Conservation (phyloP, 2,888 invertebrate species). For the Dynastes tityus region DNA sequence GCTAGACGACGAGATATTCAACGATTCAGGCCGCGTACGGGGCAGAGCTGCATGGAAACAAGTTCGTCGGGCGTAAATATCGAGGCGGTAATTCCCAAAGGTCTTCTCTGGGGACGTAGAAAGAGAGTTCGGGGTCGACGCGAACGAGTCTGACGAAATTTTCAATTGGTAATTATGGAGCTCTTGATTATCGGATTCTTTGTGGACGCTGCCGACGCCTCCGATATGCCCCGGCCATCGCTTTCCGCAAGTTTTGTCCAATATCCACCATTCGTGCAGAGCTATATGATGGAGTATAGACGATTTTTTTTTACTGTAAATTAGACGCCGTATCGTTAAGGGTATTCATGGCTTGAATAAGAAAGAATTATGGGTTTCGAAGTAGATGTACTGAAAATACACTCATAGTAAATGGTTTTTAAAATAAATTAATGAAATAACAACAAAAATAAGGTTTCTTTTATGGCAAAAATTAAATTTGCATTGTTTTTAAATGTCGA, state of each 20-base stretch:
- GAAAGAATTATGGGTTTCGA: too few species aligned
- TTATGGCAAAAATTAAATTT: too few species aligned
- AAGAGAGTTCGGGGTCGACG: not conserved
- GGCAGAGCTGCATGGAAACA: slow-evolving; percentile 26
- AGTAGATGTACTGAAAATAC: too few species aligned
- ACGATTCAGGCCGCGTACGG: slow-evolving; percentile 18
- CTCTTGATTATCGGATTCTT: slow-evolving; percentile 35
- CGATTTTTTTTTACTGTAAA: not conserved
- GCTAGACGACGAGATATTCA: slow-evolving; percentile 6
- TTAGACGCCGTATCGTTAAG: too few species aligned
- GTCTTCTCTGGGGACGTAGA: not conserved
- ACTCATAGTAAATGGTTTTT: too few species aligned
- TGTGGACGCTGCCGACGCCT: not conserved
- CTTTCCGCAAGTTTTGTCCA: not conserved
- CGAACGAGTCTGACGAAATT: slow-evolving; percentile 30
- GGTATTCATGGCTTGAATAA: too few species aligned
- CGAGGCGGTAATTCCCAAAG: slow-evolving; percentile 23
- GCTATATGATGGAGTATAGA: too few species aligned
- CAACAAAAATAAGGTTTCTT: too few species aligned
- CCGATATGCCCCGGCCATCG: not conserved
- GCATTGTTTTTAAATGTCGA: too few species aligned
- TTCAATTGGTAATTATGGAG: slow-evolving; percentile 35
- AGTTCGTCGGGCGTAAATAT: slow-evolving; percentile 26
- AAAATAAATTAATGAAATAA: too few species aligned
- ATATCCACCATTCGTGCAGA: too few species aligned